Conservation (phyloP, 2,797 vertebrate species). For the Siniperca obscura region DNA sequence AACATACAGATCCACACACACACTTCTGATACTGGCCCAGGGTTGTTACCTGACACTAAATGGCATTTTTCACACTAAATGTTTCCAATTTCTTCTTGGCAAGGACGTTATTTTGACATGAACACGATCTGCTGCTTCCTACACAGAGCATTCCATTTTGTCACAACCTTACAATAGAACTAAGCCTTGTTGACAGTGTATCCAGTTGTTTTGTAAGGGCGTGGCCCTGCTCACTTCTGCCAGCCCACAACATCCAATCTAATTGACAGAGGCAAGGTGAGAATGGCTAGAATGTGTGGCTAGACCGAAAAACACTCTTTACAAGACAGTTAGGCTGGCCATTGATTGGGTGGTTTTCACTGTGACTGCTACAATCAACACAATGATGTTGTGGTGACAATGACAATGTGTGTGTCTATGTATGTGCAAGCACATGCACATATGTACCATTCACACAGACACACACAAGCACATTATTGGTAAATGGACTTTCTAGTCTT, state of each 20-base stretch:
- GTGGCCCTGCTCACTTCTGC: slow-evolving; percentile 8
- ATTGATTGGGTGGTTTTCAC: slow-evolving; percentile 12
- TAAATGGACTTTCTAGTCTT: too few species aligned
- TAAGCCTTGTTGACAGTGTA: slow-evolving; percentile 35
- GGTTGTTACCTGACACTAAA: slow-evolving; percentile 12
- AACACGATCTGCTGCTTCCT: slow-evolving; percentile 32
- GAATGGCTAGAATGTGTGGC: slow-evolving; percentile 47
- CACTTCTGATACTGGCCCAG: slow-evolving; percentile 4
- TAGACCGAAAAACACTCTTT: slow-evolving; percentile 33
- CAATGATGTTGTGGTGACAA: slow-evolving; percentile 12
- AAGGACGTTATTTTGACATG: slow-evolving; percentile 32
- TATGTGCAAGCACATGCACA: not conserved
- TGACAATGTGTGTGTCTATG: not conserved
- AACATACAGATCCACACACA: slow-evolving; percentile 4
- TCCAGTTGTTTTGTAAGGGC: slow-evolving; percentile 15
- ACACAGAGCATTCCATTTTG: slow-evolving; percentile 57
- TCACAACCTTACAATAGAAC: slow-evolving; percentile 43
- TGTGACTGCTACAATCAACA: slow-evolving; percentile 4
- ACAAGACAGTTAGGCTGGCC: slow-evolving; percentile 1
- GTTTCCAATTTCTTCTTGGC: slow-evolving; percentile 42
- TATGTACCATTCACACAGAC: not conserved
- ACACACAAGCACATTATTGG: slow-evolving; percentile 1
- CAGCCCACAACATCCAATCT: slow-evolving; percentile 35
- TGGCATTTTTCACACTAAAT: slow-evolving; percentile 42
- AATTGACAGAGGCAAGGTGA: slow-evolving; percentile 41